A percentile compares a stretch with the other conserved stretches of the same genome.
Evolutionary conservation across 1,140 invertebrate species (phyloP).

Genomic region (Drosophila auraria): DNA sequence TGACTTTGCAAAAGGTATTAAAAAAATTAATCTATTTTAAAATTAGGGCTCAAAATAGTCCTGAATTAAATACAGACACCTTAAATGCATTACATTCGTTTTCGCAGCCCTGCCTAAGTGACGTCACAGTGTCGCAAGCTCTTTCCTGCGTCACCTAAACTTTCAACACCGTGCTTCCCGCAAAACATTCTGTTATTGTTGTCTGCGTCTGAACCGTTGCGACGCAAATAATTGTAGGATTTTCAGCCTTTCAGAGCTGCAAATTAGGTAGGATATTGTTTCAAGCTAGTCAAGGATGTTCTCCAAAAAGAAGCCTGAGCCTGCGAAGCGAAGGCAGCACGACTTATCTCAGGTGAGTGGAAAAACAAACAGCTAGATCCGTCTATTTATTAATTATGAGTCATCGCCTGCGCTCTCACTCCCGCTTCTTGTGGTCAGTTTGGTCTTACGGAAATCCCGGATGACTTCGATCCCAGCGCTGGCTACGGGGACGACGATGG

Average conservation of each 20-base stretch:
- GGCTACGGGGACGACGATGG: constrained; percentile 86
- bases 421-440: constrained; percentile 86
- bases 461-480: constrained; percentile 87
- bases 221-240: constrained; percentile 50
- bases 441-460: constrained; percentile 91
- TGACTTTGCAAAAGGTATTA: too few species aligned
- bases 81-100: too few species aligned
- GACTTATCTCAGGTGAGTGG: constrained; percentile 77
- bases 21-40: too few species aligned
- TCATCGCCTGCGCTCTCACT: constrained; percentile 43
- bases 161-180: not conserved
- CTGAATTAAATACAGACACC: too few species aligned
- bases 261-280: constrained; percentile 12
- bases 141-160: constrained; percentile 26
- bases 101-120: not conserved
- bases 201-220: constrained; percentile 36
- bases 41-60: too few species aligned
- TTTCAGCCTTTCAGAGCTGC: not conserved
- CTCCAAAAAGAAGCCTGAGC: constrained; percentile 85
- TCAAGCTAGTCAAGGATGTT: constrained; percentile 84
- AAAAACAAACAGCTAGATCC: constrained; percentile 13
- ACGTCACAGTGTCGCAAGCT: not conserved
- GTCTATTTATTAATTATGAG: constrained; percentile 70
- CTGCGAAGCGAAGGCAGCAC: constrained; percentile 84
- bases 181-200: constrained; percentile 52